Evolutionary conservation across 2,797 vertebrate genomes (phyloP).

Genomic region (Sebastes dallii): DNA sequence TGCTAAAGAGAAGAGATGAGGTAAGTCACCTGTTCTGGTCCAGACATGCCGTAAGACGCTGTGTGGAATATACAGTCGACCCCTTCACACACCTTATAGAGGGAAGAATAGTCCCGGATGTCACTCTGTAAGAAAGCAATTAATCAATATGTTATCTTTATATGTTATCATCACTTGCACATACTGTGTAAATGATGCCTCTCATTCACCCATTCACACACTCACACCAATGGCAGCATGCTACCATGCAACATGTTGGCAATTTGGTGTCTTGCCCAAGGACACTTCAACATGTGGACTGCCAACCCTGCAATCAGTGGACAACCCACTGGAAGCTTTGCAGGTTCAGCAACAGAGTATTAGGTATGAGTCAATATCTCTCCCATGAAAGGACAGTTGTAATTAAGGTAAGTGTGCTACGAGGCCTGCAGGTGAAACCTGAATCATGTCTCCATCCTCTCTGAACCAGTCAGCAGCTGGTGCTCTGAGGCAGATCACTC

Average conservation of each 20-base stretch:
- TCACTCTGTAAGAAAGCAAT: conserved; percentile 83
- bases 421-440: conserved; percentile 70
- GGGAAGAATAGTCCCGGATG: conserved; percentile 87
- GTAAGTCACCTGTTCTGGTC: conserved; percentile 88
- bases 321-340: neutral
- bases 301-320: neutral
- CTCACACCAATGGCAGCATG: neutral
- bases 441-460: conserved; percentile 64
- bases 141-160: no score
- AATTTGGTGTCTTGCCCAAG: neutral
- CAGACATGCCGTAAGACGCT: conserved; percentile 93
- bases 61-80: conserved; percentile 92
- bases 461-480: conserved; percentile 73
- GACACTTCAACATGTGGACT: neutral
- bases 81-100: conserved; percentile 86
- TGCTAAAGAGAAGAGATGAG: neutral
- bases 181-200: neutral
- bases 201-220: neutral
- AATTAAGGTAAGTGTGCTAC: conserved; percentile 65
- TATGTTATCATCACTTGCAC: neutral
- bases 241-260: neutral
- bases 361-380: neutral
- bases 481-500: conserved; percentile 59
- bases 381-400: conserved; percentile 30
- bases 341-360: neutral